A percentile compares a stretch with the other conserved stretches of the same genome.
phyloP scores from a whole-genome alignment of 2,797 vertebrate species.

The Gallirallus australis region DNA sequence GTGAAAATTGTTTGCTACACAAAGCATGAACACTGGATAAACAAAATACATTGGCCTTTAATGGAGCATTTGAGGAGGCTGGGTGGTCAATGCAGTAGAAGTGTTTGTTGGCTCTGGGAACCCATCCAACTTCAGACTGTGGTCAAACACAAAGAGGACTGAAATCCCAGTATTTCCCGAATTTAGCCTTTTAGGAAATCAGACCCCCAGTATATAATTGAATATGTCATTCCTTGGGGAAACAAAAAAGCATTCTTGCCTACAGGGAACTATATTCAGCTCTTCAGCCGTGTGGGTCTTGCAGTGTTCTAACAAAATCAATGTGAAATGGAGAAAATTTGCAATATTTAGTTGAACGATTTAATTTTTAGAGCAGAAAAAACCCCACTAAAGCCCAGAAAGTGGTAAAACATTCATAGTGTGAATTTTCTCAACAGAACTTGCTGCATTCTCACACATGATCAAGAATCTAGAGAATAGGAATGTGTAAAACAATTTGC shows the following conservation, averaged over 20 bases:
- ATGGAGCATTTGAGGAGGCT: background rate
- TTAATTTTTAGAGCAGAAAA: background rate
- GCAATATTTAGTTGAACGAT: background rate
- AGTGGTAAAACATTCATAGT: background rate
- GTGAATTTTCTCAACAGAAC: background rate
- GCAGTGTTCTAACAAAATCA: background rate
- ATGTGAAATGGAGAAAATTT: background rate
- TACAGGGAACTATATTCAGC: background rate
- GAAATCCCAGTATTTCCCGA: slow-evolving; percentile 36
- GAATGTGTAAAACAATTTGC: background rate
- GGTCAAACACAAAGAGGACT: background rate
- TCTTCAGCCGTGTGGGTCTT: background rate
- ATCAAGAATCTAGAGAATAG: background rate
- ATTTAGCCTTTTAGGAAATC: slow-evolving; percentile 23
- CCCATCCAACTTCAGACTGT: background rate
- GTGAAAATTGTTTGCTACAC: background rate
- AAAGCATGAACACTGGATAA: background rate
- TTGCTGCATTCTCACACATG: background rate
- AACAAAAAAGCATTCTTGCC: background rate
- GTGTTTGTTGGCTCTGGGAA: background rate
- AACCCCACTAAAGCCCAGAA: background rate
- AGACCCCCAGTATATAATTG: background rate
- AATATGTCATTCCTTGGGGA: background rate
- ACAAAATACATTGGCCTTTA: background rate
- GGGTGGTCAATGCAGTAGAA: background rate